Conservation (phyloP, 2,888 invertebrate genomes). For the Cryptophagus acutangulus region DNA sequence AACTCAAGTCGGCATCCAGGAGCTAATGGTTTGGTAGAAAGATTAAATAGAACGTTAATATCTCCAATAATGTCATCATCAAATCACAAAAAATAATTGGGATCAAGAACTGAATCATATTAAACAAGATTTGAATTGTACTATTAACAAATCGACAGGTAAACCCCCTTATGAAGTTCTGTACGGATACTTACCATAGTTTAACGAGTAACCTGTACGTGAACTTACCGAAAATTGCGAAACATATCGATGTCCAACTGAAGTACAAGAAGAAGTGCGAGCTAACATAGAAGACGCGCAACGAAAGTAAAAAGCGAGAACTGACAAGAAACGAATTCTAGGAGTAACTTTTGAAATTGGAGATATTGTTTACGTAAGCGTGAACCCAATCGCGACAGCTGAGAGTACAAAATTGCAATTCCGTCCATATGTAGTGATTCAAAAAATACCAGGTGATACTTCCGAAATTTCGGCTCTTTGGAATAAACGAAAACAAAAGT, state of each 20-base stretch:
- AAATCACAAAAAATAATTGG: constrained; percentile 11
- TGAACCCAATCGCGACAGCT: constrained; percentile 4
- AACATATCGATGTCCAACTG: background rate
- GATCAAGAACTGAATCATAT: constrained; percentile 16
- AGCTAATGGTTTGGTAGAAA: constrained; percentile 24
- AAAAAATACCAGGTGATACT: constrained; percentile 5
- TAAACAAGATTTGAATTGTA: constrained; percentile 20
- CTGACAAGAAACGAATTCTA: constrained; percentile 1
- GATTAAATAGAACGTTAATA: constrained; percentile 17
- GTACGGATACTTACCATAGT: constrained; percentile 18
- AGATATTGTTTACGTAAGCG: constrained; percentile 7
- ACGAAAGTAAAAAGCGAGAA: background rate
- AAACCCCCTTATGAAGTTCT: constrained; percentile 20
- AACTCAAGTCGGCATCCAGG: constrained; percentile 24
- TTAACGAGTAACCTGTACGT: constrained; percentile 8
- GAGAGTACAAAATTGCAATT: constrained; percentile 9
- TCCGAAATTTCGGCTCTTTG: background rate
- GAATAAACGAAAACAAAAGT: background rate
- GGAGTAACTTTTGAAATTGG: constrained; percentile 5
- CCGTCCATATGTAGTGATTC: constrained; percentile 4
- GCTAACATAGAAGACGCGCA: background rate
- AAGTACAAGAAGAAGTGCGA: constrained; percentile 1
- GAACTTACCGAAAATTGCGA: background rate
- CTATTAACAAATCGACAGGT: constrained; percentile 21
- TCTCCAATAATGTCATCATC: constrained; percentile 15